Base-by-base conservation (phyloP, 2,888 invertebrate genomes). In the Rhagonycha lutea region DNA sequence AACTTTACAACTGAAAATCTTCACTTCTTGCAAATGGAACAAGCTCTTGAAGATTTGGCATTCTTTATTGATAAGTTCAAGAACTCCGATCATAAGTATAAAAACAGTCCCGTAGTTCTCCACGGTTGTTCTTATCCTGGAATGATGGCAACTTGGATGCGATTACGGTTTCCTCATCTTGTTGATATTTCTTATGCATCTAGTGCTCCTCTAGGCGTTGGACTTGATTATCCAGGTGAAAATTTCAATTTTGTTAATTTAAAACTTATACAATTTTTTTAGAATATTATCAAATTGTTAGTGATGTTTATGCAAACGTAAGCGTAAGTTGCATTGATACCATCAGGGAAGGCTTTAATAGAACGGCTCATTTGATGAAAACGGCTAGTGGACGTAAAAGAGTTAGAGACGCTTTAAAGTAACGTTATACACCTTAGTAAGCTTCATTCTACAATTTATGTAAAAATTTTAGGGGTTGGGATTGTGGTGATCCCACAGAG, bases 51-150 rank as follows among this genome's bases (percentile, higher is more conserved):
- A 68, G 68, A 68, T 14, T 68, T 68, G 68, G 68, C 68, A 18
- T 68, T 18, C 3, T 68, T 68, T 10, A 68, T 68, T 24, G 68
- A 68, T 11, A 47, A 47, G 47, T 47, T 47, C 3, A 47, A 47
- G 12, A 47, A 47, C 12, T 47, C 47, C 1, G 47, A 47, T 47
- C 47, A 1, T 1, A 60, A 60, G 8, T 60, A 60, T 9, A 14
- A 12, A 10, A 60, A 60, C 3, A 60, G 60, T 60, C 12, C 12
- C 3, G 63, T 63, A 14, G 80, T 89, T 1, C 87, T 92, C 11
- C 89, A 91, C 24, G 92, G 92, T 0, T 91, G 91, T 32, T 91
- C 91, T 0, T 91, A 91, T 83, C 89, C 91, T 0, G 92, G 91
- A 70, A 89, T 87, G 75, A 88, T 92, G 89, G 92, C 91, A 0